phyloP scores from a whole-genome alignment of 2,888 invertebrate genomes.

The Deilephila porcellus region DNA sequence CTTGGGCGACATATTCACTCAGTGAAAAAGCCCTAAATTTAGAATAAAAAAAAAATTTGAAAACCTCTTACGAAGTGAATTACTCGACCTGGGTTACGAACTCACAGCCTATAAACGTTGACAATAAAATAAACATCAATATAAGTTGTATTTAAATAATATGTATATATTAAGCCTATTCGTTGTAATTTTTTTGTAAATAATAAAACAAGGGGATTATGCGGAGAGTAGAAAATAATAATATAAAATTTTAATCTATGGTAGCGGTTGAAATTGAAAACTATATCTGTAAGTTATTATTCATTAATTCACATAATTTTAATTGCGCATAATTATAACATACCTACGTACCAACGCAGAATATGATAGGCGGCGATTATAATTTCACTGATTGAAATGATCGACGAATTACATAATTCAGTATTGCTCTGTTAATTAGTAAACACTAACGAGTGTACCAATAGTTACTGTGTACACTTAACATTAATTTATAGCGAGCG shows the following conservation, averaged over 20 bases:
- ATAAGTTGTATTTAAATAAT: too few relatives aligned
- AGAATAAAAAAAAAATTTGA: too few relatives aligned
- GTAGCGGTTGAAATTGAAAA: neutral
- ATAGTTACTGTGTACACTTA: slow-evolving; percentile 54
- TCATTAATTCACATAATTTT: neutral
- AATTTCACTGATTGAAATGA: slow-evolving; percentile 1
- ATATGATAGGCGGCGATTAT: neutral
- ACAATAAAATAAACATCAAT: too few relatives aligned
- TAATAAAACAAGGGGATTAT: too few relatives aligned
- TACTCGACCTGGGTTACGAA: too few relatives aligned
- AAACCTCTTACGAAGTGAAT: too few relatives aligned
- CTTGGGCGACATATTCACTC: too few relatives aligned
- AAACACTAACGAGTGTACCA: slow-evolving; percentile 56
- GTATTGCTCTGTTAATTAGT: slow-evolving; percentile 63
- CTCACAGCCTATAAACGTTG: too few relatives aligned
- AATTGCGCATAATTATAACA: neutral
- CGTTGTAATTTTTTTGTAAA: too few relatives aligned
- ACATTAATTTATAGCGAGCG: slow-evolving; percentile 63
- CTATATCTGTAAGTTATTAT: neutral
- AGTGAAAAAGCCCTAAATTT: too few relatives aligned
- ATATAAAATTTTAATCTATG: neutral
- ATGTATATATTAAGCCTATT: too few relatives aligned
- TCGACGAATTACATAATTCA: slow-evolving; percentile 45
- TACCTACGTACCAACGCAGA: neutral
- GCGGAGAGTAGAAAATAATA: neutral